Percentiles rank a stretch among this genome's conserved stretches.
phyloP scores from a whole-genome alignment of 1,140 invertebrate genomes.

The Cydia pomonella region DNA sequence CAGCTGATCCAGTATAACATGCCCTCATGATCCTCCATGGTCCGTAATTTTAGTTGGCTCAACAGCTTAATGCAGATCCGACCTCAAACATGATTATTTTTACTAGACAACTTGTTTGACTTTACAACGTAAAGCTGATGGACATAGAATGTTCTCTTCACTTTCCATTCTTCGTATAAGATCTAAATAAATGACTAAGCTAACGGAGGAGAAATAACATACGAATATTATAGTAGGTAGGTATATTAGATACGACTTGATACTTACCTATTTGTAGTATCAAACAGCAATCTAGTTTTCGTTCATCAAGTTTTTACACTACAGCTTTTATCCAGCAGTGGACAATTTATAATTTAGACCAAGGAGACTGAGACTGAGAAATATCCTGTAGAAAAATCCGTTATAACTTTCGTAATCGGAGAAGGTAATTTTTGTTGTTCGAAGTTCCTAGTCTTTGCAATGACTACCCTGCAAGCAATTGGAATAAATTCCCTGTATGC shows the following conservation, averaged over 20 bases:
- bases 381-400: too few species aligned
- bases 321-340: too few species aligned
- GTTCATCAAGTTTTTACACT: too few species aligned
- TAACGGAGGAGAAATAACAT: background rate
- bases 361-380: too few species aligned
- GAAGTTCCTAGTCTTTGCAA: background rate
- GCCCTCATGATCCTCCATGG: background rate
- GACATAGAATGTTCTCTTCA: background rate
- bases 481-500: background rate
- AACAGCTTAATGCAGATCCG: too few species aligned
- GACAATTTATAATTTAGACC: too few species aligned
- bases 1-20: background rate
- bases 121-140: too few species aligned
- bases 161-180: background rate
- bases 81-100: too few species aligned
- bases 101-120: too few species aligned
- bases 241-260: background rate
- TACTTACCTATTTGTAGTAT: background rate
- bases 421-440: background rate
- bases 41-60: too few species aligned
- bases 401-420: background rate
- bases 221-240: too few species aligned
- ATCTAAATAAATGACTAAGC: background rate
- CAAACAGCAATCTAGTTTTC: too few species aligned
- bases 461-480: background rate